A percentile compares a stretch with the other conserved stretches of the same genome.
These are phyloP conservation scores for Austrolebias charrua DNA, from an alignment of 2,797 vertebrate species.

Conservation along the genomic window DNA sequence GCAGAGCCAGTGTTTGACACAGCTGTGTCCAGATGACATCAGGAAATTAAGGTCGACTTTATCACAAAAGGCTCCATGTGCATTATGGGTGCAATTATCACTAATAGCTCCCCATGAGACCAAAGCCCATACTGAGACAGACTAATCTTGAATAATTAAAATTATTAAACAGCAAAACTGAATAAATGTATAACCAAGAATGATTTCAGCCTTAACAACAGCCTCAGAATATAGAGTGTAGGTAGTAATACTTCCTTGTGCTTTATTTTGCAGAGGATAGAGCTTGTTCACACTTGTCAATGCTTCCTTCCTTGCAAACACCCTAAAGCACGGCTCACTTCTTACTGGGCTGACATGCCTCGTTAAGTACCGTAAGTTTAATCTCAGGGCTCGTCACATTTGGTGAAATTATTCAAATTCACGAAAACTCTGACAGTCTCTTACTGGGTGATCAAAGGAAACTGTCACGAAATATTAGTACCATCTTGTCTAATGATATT, in stretches of 20 bases:
- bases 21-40: slow-evolving; percentile 29
- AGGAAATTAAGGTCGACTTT: slow-evolving; percentile 22
- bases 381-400: slow-evolving; percentile 25
- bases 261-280: too few species aligned
- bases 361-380: slow-evolving; percentile 24
- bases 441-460: slow-evolving; percentile 2
- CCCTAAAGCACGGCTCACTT: not conserved
- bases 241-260: too few species aligned
- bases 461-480: not conserved
- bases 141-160: slow-evolving; percentile 1
- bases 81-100: slow-evolving; percentile 39
- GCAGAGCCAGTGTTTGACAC: slow-evolving; percentile 3
- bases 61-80: slow-evolving; percentile 24
- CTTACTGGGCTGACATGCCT: slow-evolving; percentile 7
- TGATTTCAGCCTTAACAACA: too few species aligned
- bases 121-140: not conserved
- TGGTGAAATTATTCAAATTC: slow-evolving; percentile 33
- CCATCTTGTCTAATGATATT: not conserved
- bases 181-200: not conserved
- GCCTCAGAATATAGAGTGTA: too few species aligned
- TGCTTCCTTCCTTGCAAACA: not conserved
- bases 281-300: not conserved
- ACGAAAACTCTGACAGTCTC: slow-evolving; percentile 1
- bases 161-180: not conserved
- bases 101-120: slow-evolving; percentile 27